phyloP scores from a whole-genome alignment of 2,797 vertebrate genomes.

The Pseudochirops corinnae region DNA sequence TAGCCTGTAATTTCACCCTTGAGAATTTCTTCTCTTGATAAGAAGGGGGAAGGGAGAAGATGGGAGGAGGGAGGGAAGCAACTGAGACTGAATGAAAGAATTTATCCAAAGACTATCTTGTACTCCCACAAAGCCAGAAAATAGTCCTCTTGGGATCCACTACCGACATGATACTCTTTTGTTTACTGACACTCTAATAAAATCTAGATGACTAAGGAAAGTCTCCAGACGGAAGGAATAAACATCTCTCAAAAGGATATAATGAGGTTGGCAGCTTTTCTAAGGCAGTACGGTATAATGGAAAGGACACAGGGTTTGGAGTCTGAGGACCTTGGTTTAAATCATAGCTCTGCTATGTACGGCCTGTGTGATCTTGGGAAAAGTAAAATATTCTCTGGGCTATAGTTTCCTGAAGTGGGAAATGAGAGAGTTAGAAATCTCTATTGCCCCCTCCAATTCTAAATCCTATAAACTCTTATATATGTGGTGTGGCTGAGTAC shows the following conservation, averaged over 20 bases:
- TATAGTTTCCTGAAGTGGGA: not conserved
- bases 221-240: slow-evolving; percentile 81
- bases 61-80: not conserved
- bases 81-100: not conserved
- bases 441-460: not conserved
- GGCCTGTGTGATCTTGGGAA: not conserved
- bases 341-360: not conserved
- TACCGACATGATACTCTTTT: slow-evolving; percentile 82
- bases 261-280: slow-evolving; percentile 80
- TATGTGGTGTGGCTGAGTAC: not conserved
- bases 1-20: not conserved
- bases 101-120: slow-evolving; percentile 67
- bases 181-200: slow-evolving; percentile 81
- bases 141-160: slow-evolving; percentile 66
- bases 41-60: slow-evolving; percentile 13
- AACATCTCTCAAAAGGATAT: slow-evolving; percentile 81
- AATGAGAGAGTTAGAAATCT: not conserved
- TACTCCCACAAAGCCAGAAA: slow-evolving; percentile 73
- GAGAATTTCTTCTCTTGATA: slow-evolving; percentile 52
- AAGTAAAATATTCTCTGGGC: not conserved
- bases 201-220: slow-evolving; percentile 80
- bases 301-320: not conserved
- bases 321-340: not conserved
- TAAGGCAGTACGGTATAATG: slow-evolving; percentile 82
- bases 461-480: not conserved